Conservation (phyloP, 23 tunicate species). For the Aplidium turbinatum region DNA sequence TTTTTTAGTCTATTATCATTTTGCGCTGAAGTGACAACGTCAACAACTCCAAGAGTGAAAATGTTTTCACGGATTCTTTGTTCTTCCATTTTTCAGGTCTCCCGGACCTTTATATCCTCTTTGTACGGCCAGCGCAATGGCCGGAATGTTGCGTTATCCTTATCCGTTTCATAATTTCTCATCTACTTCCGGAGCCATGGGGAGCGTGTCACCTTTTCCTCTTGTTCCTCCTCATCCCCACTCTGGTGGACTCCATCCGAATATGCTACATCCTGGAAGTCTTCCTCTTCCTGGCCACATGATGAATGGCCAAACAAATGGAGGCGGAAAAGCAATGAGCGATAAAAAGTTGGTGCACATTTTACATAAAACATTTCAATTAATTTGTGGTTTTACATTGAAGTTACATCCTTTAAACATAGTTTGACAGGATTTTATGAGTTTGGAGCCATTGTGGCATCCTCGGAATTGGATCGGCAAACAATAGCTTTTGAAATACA, state of each 20-base stretch:
- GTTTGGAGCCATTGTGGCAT: no score
- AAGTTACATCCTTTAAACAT: no score
- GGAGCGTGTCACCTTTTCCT: slow-evolving; percentile 68
- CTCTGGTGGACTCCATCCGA: slow-evolving; percentile 72
- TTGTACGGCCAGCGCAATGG: slow-evolving; percentile 65
- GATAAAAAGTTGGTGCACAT: slow-evolving; percentile 70
- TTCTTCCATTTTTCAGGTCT: slow-evolving; percentile 58
- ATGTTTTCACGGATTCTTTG: neutral
- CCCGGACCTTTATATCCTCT: slow-evolving; percentile 52
- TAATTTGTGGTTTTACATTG: no score
- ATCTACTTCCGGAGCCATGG: slow-evolving; percentile 64
- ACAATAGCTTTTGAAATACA: no score
- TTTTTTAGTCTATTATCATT: neutral
- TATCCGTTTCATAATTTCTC: slow-evolving; percentile 62
- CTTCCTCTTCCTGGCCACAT: slow-evolving; percentile 26
- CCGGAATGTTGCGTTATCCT: slow-evolving; percentile 71
- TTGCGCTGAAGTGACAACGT: neutral
- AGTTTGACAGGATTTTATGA: no score
- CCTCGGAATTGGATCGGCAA: no score
- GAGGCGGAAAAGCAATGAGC: slow-evolving; percentile 15
- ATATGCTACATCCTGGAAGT: slow-evolving; percentile 61
- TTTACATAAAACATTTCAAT: no score
- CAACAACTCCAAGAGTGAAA: neutral
- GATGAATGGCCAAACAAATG: slow-evolving; percentile 57
- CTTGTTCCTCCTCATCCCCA: slow-evolving; percentile 64